Evolutionary conservation across 2,113 vertebrate species (phyloP), one percentile per base, ranked within the genome.

Genomic region (Toxotes jaculatrix): DNA sequence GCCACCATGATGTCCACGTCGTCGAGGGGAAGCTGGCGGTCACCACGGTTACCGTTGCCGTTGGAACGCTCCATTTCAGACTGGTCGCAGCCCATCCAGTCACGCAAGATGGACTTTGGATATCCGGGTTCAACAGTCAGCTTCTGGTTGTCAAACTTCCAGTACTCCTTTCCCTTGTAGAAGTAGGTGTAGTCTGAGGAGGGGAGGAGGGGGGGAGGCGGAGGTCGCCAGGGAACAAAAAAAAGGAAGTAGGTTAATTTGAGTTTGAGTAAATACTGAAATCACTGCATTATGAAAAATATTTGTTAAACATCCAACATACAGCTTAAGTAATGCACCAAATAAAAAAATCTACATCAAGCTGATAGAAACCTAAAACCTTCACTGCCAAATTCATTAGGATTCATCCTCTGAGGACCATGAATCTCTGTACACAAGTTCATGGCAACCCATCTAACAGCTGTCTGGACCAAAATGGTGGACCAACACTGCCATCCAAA

Each of bases 131-230:
- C 98, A 94, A 99, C 98, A 0, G 93, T 96, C 90, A 99, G 94
- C 93, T 97, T 96, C 95, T 99, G 97, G 95, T 99, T 99, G 91
- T 99, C 98, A 0, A 99, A 99, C 90, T 99, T 99, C 98, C 98
- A 99, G 78, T 99, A 99, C 40, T 99, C 97, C 88, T 96, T 97
- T 82, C 97, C 98, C 88, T 99, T 99, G 95, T 99, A 99, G 93
- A 99, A 99, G 94, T 97, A 99, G 40, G 98, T 99, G 75, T 99
- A 99, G 94, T 97, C 98, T 99, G 93, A 68, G 82, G 90, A 80
- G 36, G 87, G 34, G 49, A 70, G 11, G 23, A 19, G 61, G 16
- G 11, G 4, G 53, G 4, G 4, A 8, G 3, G 27, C 4, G 1
- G 4, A n/a, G 11, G 40, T 27, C 27, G 27, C 27, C 27, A 12